Base-by-base conservation (phyloP, 2,797 vertebrate species). In the Spheniscus humboldti region DNA sequence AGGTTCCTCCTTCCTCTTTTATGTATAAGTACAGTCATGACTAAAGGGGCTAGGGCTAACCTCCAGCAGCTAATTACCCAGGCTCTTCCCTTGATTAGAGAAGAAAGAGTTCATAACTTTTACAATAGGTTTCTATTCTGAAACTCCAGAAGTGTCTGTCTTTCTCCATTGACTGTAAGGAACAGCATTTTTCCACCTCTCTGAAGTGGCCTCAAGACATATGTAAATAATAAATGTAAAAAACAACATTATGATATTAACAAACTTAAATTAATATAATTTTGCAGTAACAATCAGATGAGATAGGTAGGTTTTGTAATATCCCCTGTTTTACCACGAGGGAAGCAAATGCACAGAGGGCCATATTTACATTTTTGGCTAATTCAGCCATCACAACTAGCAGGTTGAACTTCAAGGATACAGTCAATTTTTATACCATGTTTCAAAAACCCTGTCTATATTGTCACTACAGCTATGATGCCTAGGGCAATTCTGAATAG, bases 241-340 rank as follows among this genome's bases (percentile, higher is more conserved):
- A 69, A 33, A 2, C 23, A 67, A 8, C 1, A 19, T 39, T 52
- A 48, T 37, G 22, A 19, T 67, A 71, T 56, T 83, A 85, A 71
- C n/a, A 79, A 89, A 84, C 3, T 45, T 50, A 88, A 83, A 2
- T 43, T 59, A 31, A 45, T 66, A 50, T 82, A 37, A 56, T 2
- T 85, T 85, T 90, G 10, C 43, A 9, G 6, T 47, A 69, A 83
- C 45, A 77, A 45, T 83, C 7, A 18, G 8, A 63, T 59, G 48
- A 48, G 20, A 83, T 30, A 56, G 11, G 12, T 74, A 71, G 20
- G 41, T 48, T 71, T 83, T 90, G 37, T 47, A 67, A 63, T 50
- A 73, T 12, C 17, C 2, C 5, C 7, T 47, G 12, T 63, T 92
- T 80, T 69, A n/a, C 16, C 18, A 77, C 0, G 0, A 47, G 28